Percentiles rank a stretch among this genome's conserved stretches.
phyloP scores from a whole-genome alignment of 2,888 invertebrate species.

The Scaptomyza caliginosa region DNA sequence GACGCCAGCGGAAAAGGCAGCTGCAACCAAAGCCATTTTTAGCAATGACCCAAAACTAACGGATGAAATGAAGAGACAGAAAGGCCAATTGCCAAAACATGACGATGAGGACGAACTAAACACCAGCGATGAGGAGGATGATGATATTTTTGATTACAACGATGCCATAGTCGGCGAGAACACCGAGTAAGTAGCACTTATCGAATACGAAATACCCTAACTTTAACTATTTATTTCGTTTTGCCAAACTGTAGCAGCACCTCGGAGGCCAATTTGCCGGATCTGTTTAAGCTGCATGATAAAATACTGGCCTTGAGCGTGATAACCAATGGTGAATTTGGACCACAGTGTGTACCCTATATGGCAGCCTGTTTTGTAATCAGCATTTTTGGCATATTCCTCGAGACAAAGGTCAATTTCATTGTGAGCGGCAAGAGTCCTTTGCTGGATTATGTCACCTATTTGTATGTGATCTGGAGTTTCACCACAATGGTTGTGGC shows the following conservation, averaged over 20 bases:
- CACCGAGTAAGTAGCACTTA: conserved; percentile 50
- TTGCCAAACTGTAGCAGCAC: conserved; percentile 56
- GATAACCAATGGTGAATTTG: conserved; percentile 79
- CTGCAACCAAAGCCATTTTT: conserved; percentile 40
- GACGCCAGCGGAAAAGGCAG: conserved; percentile 24
- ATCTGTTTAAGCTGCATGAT: conserved; percentile 82
- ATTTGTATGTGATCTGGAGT: conserved; percentile 82
- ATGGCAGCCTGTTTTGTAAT: conserved; percentile 83
- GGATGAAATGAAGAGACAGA: conserved; percentile 57
- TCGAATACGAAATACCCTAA: not conserved
- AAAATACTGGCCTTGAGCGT: conserved; percentile 81
- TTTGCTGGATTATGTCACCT: conserved; percentile 77
- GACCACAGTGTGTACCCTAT: conserved; percentile 82
- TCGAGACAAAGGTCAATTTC: conserved; percentile 83
- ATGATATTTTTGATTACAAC: conserved; percentile 71
- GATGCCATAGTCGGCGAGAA: conserved; percentile 54
- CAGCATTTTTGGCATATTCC: conserved; percentile 82
- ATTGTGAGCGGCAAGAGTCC: conserved; percentile 77
- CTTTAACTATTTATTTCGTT: not conserved
- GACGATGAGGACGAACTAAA: conserved; percentile 51
- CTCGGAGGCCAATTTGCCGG: conserved; percentile 80
- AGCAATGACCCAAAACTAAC: conserved; percentile 51
- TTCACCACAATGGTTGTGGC: conserved; percentile 78
- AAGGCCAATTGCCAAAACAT: conserved; percentile 14
- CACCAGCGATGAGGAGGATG: conserved; percentile 64